Evolutionary conservation across 1,140 invertebrate genomes (phyloP).

Genomic region (Meloidogyne exigua): DNA sequence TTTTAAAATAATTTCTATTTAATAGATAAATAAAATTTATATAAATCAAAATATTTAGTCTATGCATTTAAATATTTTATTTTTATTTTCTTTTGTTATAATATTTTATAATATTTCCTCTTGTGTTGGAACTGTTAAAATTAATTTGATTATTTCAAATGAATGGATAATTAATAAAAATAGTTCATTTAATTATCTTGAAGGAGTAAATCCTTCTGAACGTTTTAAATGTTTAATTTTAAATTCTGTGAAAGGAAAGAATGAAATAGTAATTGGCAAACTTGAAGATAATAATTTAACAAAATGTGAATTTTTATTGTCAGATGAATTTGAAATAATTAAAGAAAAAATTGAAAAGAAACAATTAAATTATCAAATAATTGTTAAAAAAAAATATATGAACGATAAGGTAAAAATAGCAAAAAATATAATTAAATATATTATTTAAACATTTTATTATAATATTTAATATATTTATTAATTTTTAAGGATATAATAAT

Average conservation of each 20-base stretch:
- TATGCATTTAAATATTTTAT: background rate
- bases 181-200: background rate
- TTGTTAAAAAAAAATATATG: background rate
- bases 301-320: background rate
- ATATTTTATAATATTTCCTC: background rate
- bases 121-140: background rate
- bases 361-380: constrained; percentile 3
- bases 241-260: background rate
- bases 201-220: background rate
- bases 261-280: background rate
- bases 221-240: background rate
- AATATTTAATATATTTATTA: background rate
- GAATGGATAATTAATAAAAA: background rate
- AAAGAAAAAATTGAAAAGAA: background rate
- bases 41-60: background rate
- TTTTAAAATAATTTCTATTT: too few relatives aligned
- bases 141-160: background rate
- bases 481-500: constrained; percentile 5
- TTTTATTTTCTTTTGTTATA: background rate
- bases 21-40: background rate
- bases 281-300: too few relatives aligned
- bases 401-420: background rate
- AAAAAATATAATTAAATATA: too few relatives aligned
- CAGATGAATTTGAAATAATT: background rate
- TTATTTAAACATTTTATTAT: too few relatives aligned